Evolutionary conservation across 2,113 vertebrate species (phyloP), one percentile per base, ranked within the genome.

Genomic region (Eretmochelys imbricata): DNA sequence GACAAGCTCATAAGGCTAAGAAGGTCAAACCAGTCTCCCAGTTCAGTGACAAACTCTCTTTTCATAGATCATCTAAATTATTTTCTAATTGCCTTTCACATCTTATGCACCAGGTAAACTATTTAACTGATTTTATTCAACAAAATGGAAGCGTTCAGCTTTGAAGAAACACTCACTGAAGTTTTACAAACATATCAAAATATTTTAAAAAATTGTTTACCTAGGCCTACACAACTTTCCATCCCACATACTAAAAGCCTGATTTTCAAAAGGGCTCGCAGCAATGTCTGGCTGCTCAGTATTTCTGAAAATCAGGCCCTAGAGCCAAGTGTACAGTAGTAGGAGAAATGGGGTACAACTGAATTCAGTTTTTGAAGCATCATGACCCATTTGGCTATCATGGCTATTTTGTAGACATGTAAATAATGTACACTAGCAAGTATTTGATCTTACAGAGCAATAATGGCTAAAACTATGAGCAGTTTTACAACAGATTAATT

Each of bases 21-120:
- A 94, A 97, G 96, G 96, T 97, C 96, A 97, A 94, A 93, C 96
- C 86, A 93, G 94, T 88, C 91, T 97, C 93, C 87, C 82, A 94
- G 91, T 86, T 81, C 81, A 92, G 90, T 95, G 89, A 72, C 1
- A 54, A 97, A 91, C 92, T 85, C 89, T 80, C 88, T 82, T 90
- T 93, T 95, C 89, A 19, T 17, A 42, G 81, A 81, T 80, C 29
- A 29, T 62, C 51, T 55, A 88, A 24, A 94, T 91, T 97, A 87
- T 96, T 97, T 96, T 97, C 83, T 78, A 90, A 97, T 95, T 97
- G 91, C 94, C 98, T 98, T 97, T 92, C 62, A 42, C 79, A 80
- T 46, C 87, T 95, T 78, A n/a, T 84, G 82, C 90, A 95, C 59
- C 89, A 79, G 31, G 42, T 65, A 59, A 95, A 93, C 95, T 97